Evolutionary conservation across 1,140 invertebrate species (phyloP), one percentile per base, ranked within the genome.

Genomic region (Anoplophora glabripennis): DNA sequence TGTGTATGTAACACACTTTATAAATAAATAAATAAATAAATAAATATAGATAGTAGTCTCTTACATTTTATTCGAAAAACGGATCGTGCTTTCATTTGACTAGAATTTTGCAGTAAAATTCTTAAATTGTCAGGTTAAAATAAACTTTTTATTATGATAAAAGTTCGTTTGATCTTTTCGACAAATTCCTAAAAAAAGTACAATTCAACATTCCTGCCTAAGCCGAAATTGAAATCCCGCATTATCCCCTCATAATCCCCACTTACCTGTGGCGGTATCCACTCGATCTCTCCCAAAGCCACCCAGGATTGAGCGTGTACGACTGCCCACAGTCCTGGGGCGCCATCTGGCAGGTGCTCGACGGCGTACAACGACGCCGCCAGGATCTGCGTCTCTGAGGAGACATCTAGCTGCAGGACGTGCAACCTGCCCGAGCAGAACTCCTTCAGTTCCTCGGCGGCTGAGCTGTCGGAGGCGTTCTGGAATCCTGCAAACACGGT

Each of bases 301-400:
- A 90, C 87, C 83, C 91, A 91, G 18, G 90, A 89, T 49, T 92
- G 90, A 67, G 92, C 92, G 77, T 96, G 93, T 7, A 96, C 86
- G 36, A 96, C 78, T 10, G 89, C 91, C 92, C 92, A 96, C 35
- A 96, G 79, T 63, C 88, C 88, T 64, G 86, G 82, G 37, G 87
- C 84, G 73, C 84, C 87, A 76, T 88, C 84, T 57, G 89, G 89
- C 53, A 92, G 76, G 71, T 90, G 84, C 71, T 88, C 85, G 35
- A 87, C 84, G 56, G 90, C 84, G 72, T 87, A 89, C 54, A 89
- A 75, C 17, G 86, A 87, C 11, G 86, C 86, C 41, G 86, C 84
- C 53, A 88, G 81, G 67, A 90, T 87, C 79, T 89, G 83, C 49
- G 81, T 83, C 75, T 91, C 89, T 14, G 82, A 88, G 1, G 87